These are phyloP conservation scores for Theocolax elegans DNA, from an alignment of 1,140 invertebrate species.

Conservation along the genomic window DNA sequence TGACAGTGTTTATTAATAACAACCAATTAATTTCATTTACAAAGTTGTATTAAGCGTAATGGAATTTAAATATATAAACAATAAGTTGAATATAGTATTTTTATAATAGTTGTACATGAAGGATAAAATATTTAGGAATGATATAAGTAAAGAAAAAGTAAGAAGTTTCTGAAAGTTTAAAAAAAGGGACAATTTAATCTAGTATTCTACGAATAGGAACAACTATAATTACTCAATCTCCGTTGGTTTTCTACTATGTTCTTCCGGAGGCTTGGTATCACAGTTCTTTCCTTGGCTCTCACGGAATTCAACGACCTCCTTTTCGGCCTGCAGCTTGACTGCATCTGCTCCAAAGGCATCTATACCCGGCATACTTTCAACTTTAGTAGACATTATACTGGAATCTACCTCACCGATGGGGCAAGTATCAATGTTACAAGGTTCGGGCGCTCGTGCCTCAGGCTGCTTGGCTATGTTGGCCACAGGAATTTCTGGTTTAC, in stretches of 20 bases:
- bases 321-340: neutral
- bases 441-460: no score
- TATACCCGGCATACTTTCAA: conserved; percentile 12
- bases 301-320: conserved; percentile 16
- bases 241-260: neutral
- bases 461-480: neutral
- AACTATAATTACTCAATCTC: neutral
- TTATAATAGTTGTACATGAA: no score
- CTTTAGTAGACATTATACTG: neutral
- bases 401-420: conserved; percentile 1
- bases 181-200: no score
- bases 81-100: no score
- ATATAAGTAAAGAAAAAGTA: no score
- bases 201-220: no score
- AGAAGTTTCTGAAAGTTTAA: no score
- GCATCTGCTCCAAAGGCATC: conserved; percentile 15
- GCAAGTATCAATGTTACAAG: neutral
- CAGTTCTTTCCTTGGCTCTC: neutral
- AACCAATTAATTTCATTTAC: no score
- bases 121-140: no score
- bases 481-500: conserved; percentile 23
- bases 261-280: neutral
- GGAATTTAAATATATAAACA: no score
- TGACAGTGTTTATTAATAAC: no score
- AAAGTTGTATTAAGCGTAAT: no score